Evolutionary conservation across 1,140 invertebrate species (phyloP).

Genomic region (Drosophila repleta): DNA sequence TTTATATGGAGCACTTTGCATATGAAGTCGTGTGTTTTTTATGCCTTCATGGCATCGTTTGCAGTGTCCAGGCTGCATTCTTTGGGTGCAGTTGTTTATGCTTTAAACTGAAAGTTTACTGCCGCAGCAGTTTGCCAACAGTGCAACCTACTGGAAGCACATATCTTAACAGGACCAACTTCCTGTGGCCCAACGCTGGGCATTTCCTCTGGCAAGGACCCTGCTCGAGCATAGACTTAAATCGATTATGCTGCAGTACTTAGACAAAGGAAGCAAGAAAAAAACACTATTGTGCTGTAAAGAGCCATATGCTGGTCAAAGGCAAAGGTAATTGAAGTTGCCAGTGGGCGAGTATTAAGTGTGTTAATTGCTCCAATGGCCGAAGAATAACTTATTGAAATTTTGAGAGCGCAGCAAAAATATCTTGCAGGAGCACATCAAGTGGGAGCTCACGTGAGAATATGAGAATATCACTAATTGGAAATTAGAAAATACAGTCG

Average conservation of each 20-base stretch:
- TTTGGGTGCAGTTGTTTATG: conserved; percentile 27
- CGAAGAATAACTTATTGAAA: conserved; percentile 49
- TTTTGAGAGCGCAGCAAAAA: neutral
- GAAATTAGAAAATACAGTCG: neutral
- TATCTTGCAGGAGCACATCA: neutral
- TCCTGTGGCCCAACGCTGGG: conserved; percentile 12
- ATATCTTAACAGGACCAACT: conserved; percentile 19
- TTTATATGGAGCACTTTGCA: conserved; percentile 3
- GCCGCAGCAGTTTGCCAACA: conserved; percentile 29
- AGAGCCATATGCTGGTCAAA: conserved; percentile 19
- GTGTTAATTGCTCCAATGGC: conserved; percentile 49
- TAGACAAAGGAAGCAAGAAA: neutral
- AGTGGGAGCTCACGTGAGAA: neutral
- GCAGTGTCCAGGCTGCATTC: conserved; percentile 18
- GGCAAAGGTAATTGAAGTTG: conserved; percentile 62
- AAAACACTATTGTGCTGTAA: neutral
- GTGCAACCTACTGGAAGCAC: conserved; percentile 14
- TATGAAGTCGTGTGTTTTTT: conserved; percentile 3
- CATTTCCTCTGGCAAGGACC: conserved; percentile 7
- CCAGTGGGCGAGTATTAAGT: conserved; percentile 46
- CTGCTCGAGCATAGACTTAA: conserved; percentile 2
- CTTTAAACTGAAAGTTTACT: conserved; percentile 26
- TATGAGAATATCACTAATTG: conserved; percentile 3
- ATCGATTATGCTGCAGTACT: conserved; percentile 12
- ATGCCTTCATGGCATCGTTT: neutral